Base-by-base conservation (phyloP, 30 jellyfish, hydroid and myxozoan species). In the Hydractinia echinata region DNA sequence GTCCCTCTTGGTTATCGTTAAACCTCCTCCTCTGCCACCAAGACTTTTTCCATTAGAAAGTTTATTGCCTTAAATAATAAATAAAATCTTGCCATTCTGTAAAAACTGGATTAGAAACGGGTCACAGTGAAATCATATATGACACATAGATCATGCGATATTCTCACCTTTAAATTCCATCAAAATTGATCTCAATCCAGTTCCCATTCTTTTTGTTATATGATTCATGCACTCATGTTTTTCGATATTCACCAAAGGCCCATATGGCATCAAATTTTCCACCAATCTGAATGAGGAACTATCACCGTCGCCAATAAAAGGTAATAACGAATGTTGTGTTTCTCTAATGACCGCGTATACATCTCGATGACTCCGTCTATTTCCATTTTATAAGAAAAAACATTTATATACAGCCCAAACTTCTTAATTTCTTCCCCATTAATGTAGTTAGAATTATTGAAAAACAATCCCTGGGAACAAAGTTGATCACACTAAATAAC, bases 281-380 rank as follows among this genome's bases (percentile, higher is more conserved):
- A 62, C 30, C 30, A 50, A 15, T 39, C 8, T 62, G 4, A 15
- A 62, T 39, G 73, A 39, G 16, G 16, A 15, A 50, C 73, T 62
- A 62, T 10, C 73, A 39, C 73, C 73, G 73, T 62, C 73, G 50
- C 73, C 73, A 50, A 62, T 62, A 62, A 15, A 62, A 15, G 73
- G 16, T 62, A 15, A 5, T 62, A 62, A 62, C 16, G 16, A 50
- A 62, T 50, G 4, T 62, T 10, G 8, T 50, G 73, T 15, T 62
- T 39, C n/a, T n/a, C n/a, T n/a, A n/a, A n/a, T n/a, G n/a, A n/a
- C n/a, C n/a, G n/a, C n/a, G n/a, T n/a, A n/a, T n/a, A n/a, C n/a
- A n/a, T n/a, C 10, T 10, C 68, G 13, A 56, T 15, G 30, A 62
- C 73, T 50, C 73, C 73, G 30, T 62, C 73, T 62, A 50, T 62